Conservation (phyloP, 2,888 invertebrate species). For the Congeria kusceri region DNA sequence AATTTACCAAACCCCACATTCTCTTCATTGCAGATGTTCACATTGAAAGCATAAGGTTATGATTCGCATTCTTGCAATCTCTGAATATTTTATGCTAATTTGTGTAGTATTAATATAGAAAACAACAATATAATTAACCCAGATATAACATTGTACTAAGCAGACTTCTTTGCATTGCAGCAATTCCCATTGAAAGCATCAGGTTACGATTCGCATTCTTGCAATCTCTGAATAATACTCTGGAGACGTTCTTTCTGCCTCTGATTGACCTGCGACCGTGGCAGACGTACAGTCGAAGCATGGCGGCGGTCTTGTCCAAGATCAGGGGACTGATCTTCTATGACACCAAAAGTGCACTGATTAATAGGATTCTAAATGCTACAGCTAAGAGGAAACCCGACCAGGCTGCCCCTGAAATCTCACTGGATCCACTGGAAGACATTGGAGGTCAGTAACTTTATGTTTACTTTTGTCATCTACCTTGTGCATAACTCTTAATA, state of each 20-base stretch:
- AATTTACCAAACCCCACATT: too few species aligned
- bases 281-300: constrained; percentile 77
- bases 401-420: constrained; percentile 84
- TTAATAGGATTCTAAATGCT: constrained; percentile 83
- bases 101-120: too few species aligned
- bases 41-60: too few species aligned
- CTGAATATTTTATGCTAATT: too few species aligned
- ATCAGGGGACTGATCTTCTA: constrained; percentile 81
- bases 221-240: constrained; percentile 81
- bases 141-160: too few species aligned
- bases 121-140: too few species aligned
- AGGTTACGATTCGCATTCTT: constrained; percentile 82
- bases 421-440: constrained; percentile 83
- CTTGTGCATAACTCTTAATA: too few species aligned
- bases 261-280: constrained; percentile 82
- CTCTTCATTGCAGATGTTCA: too few species aligned
- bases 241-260: constrained; percentile 83
- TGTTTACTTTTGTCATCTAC: background rate
- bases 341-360: constrained; percentile 81
- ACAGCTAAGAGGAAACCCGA: constrained; percentile 83
- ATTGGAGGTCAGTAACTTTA: constrained; percentile 76
- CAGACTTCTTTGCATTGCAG: constrained; percentile 61
- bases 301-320: constrained; percentile 77
- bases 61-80: too few species aligned
- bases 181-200: constrained; percentile 81